These are phyloP conservation scores for Anoplopoma fimbria DNA, from an alignment of 2,113 vertebrate species.

Conservation along the genomic window DNA sequence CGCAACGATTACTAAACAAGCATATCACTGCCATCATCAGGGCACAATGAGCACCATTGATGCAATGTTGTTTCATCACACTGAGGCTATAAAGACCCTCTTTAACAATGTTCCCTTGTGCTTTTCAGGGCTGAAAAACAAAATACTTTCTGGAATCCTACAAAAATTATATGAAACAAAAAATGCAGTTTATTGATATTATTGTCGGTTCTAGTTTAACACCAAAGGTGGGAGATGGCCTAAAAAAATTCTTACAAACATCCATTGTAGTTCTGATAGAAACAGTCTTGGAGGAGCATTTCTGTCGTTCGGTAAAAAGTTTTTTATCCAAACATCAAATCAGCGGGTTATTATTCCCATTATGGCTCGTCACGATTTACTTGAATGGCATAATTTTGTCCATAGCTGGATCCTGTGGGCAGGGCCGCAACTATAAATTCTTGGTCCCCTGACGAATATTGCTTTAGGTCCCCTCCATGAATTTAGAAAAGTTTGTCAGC, in stretches of 20 bases:
- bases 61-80: slow-evolving; percentile 21
- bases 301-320: slow-evolving; percentile 2
- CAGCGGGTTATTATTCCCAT: neutral
- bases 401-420: neutral
- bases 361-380: neutral
- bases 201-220: neutral
- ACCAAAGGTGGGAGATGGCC: slow-evolving; percentile 30
- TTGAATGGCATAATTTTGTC: neutral
- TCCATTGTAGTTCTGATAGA: neutral
- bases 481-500: slow-evolving; percentile 19
- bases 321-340: slow-evolving; percentile 16
- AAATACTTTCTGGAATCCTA: neutral
- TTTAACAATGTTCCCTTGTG: neutral
- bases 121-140: slow-evolving; percentile 20
- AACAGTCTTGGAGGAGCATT: neutral
- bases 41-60: slow-evolving; percentile 6
- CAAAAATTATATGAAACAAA: slow-evolving; percentile 18
- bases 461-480: neutral
- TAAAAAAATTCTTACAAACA: slow-evolving; percentile 12
- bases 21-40: slow-evolving; percentile 9
- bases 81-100: slow-evolving; percentile 11
- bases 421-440: neutral
- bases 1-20: neutral
- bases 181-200: slow-evolving; percentile 16
- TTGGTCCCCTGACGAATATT: neutral